Conservation (phyloP, 2,888 invertebrate species). For the Sinelater perroti region DNA sequence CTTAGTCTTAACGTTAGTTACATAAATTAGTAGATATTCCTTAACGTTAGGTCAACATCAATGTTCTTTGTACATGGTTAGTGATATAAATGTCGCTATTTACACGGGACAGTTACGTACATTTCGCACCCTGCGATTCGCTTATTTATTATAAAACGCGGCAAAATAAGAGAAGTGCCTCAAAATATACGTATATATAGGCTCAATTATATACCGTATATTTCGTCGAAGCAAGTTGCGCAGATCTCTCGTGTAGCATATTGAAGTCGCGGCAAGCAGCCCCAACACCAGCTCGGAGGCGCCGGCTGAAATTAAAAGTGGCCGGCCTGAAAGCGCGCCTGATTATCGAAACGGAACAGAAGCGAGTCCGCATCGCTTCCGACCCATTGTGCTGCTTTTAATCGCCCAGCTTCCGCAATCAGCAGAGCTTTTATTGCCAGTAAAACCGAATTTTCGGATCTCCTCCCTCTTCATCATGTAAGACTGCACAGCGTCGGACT, state of each 20-base stretch:
- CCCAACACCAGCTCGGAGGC: background rate
- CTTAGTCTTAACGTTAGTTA: no score
- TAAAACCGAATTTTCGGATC: background rate
- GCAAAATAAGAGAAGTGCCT: slow-evolving; percentile 38
- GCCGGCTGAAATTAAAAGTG: no score
- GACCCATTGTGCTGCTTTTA: background rate
- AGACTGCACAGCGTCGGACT: no score
- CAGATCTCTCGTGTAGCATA: slow-evolving; percentile 10
- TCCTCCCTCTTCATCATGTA: no score
- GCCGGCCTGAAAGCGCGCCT: no score
- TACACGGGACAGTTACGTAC: slow-evolving; percentile 44
- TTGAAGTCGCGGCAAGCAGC: background rate
- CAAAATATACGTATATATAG: slow-evolving; percentile 55
- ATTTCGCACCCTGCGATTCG: slow-evolving; percentile 60
- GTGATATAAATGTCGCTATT: slow-evolving; percentile 19
- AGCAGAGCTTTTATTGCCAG: background rate
- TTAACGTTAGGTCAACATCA: slow-evolving; percentile 13
- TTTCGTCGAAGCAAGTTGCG: slow-evolving; percentile 29
- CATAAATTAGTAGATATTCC: slow-evolving; percentile 17
- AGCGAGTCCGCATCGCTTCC: no score
- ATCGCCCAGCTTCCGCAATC: slow-evolving; percentile 4
- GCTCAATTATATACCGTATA: slow-evolving; percentile 57
- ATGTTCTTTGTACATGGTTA: slow-evolving; percentile 16
- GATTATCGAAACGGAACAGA: no score
- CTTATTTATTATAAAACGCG: slow-evolving; percentile 42